Conservation (phyloP, 2,888 invertebrate genomes). For the Pheosia gnoma region DNA sequence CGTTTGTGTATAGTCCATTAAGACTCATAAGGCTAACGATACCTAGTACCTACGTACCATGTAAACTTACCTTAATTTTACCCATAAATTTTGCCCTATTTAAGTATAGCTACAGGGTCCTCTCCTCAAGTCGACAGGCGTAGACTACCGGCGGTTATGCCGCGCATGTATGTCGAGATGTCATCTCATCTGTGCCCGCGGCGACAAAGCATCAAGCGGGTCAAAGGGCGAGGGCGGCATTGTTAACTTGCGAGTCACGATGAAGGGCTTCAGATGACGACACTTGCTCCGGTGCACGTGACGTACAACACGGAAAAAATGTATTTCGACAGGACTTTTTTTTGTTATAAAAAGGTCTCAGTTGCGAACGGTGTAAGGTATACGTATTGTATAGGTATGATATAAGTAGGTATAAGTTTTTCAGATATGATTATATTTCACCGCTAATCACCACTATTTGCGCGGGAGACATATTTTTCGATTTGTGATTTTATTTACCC, state of each 20-base stretch:
- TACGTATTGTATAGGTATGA: too few relatives aligned
- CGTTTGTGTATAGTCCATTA: too few relatives aligned
- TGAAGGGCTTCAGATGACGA: slow-evolving; percentile 77
- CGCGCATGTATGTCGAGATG: slow-evolving; percentile 56
- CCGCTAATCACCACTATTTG: too few relatives aligned
- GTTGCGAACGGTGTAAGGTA: not conserved
- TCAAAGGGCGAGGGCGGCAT: slow-evolving; percentile 77
- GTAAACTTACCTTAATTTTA: not conserved
- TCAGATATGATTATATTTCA: too few relatives aligned
- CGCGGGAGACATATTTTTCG: too few relatives aligned
- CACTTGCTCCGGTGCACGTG: slow-evolving; percentile 55
- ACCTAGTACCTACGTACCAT: not conserved
- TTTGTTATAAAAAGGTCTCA: slow-evolving; percentile 25
- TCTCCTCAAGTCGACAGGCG: slow-evolving; percentile 5
- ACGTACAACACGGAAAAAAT: slow-evolving; percentile 43
- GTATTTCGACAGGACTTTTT: slow-evolving; percentile 50
- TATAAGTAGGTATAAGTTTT: too few relatives aligned
- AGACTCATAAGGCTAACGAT: too few relatives aligned
- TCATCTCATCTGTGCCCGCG: slow-evolving; percentile 68
- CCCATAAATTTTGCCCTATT: slow-evolving; percentile 1
- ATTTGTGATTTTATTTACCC: too few relatives aligned
- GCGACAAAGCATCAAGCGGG: slow-evolving; percentile 77
- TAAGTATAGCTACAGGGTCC: not conserved
- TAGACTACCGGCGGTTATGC: slow-evolving; percentile 7
- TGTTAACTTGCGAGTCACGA: slow-evolving; percentile 78